phyloP scores from a whole-genome alignment of 2,888 invertebrate species.

The Seladonia tumulorum region DNA sequence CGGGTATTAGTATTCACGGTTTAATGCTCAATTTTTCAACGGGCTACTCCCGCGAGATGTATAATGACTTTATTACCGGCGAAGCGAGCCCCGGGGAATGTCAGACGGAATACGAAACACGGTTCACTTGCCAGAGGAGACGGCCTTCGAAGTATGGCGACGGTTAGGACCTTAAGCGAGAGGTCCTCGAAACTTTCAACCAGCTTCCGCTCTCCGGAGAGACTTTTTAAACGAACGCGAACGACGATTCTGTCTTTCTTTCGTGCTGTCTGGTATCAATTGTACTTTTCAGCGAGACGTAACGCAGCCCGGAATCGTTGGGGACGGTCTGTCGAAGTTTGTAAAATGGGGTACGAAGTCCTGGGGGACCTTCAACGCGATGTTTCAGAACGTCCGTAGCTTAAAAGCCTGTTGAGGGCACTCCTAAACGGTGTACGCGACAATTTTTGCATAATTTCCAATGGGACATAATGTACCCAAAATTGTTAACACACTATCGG shows the following conservation, averaged over 20 bases:
- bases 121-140: background rate
- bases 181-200: background rate
- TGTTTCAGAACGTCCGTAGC: background rate
- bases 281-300: background rate
- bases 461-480: background rate
- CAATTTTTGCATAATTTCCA: too few species aligned
- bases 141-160: background rate
- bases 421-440: too few species aligned
- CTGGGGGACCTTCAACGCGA: background rate
- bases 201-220: background rate
- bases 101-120: slow-evolving; percentile 11
- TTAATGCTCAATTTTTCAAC: slow-evolving; percentile 1
- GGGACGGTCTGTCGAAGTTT: background rate
- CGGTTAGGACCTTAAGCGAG: background rate
- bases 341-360: background rate
- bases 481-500: too few species aligned
- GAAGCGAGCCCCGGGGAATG: background rate
- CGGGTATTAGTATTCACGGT: slow-evolving; percentile 33
- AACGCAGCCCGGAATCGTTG: background rate
- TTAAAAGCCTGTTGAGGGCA: background rate
- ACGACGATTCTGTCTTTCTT: background rate
- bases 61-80: slow-evolving; percentile 21
- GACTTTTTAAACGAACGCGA: background rate
- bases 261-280: background rate
- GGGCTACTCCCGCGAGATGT: background rate